phyloP scores from a whole-genome alignment of 1,140 invertebrate species.

The Drosophila pachea region DNA sequence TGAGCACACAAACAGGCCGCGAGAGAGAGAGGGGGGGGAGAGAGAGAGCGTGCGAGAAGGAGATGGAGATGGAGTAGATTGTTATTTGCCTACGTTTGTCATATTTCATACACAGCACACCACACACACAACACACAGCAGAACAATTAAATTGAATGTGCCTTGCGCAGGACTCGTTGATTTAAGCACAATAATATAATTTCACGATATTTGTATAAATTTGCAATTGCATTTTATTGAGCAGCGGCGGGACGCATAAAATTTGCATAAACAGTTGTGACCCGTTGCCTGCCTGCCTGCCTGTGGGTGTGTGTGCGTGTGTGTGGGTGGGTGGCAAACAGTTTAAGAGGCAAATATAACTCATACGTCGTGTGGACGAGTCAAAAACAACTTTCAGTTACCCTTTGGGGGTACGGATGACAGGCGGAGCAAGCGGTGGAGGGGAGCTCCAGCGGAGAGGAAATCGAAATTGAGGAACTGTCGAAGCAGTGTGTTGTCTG shows the following conservation, averaged over 20 bases:
- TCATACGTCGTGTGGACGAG: constrained; percentile 20
- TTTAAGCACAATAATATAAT: constrained; percentile 67
- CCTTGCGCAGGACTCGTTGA: constrained; percentile 31
- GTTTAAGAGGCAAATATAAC: constrained; percentile 15
- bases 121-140: constrained; percentile 37
- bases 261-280: constrained; percentile 56
- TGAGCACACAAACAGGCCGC: constrained; percentile 43
- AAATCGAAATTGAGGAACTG: no score
- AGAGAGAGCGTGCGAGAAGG: not conserved
- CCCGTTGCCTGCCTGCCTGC: no score
- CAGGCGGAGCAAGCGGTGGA: no score
- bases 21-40: constrained; percentile 7
- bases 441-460: no score
- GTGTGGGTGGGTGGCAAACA: constrained; percentile 9
- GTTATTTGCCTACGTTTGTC: constrained; percentile 56
- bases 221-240: constrained; percentile 75
- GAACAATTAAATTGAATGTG: constrained; percentile 70
- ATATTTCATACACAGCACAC: constrained; percentile 60
- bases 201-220: constrained; percentile 71
- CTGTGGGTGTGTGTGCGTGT: not conserved
- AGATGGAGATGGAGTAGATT: not conserved
- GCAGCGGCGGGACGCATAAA: constrained; percentile 46
- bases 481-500: no score
- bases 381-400: not conserved
- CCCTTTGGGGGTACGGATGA: no score